phyloP scores from a whole-genome alignment of 1,140 invertebrate species.

The Philotrypesis tridentata region DNA sequence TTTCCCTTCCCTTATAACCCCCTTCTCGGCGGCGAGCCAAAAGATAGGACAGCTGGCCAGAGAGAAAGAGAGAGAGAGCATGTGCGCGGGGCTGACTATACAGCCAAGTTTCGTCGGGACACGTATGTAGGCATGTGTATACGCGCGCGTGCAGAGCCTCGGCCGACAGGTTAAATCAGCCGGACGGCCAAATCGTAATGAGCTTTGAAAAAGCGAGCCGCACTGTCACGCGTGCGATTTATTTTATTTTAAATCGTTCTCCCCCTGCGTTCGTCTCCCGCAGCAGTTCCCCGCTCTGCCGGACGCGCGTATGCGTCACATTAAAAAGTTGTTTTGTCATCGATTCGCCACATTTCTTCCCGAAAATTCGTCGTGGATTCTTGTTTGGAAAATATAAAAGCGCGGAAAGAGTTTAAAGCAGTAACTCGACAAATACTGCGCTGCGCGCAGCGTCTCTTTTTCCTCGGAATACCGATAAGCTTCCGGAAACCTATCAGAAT shows the following conservation, averaged over 20 bases:
- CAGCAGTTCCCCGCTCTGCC: too few relatives aligned
- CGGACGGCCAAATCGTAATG: constrained; percentile 3
- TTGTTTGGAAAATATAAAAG: background rate
- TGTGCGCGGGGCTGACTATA: too few relatives aligned
- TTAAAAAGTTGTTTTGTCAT: constrained; percentile 25
- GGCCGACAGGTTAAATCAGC: too few relatives aligned
- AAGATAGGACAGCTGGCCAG: constrained; percentile 23
- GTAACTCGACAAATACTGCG: background rate
- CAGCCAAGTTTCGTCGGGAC: background rate
- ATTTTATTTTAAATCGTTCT: too few relatives aligned
- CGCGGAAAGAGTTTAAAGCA: background rate
- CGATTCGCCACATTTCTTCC: too few relatives aligned
- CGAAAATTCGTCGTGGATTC: background rate
- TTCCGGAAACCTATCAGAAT: constrained; percentile 46
- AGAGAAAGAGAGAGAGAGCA: background rate
- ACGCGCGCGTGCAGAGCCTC: too few relatives aligned
- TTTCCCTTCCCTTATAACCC: background rate
- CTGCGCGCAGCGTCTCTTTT: background rate
- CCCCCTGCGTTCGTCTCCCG: too few relatives aligned
- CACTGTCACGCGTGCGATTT: too few relatives aligned
- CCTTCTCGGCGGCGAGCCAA: constrained; percentile 18
- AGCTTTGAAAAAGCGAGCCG: background rate
- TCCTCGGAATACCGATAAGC: constrained; percentile 43
- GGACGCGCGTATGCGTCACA: too few relatives aligned
- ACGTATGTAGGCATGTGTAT: background rate